Percentiles rank a stretch among this genome's conserved stretches.
Conservation (phyloP, 1,140 invertebrate genomes). For the Sesamia nonagrioides region DNA sequence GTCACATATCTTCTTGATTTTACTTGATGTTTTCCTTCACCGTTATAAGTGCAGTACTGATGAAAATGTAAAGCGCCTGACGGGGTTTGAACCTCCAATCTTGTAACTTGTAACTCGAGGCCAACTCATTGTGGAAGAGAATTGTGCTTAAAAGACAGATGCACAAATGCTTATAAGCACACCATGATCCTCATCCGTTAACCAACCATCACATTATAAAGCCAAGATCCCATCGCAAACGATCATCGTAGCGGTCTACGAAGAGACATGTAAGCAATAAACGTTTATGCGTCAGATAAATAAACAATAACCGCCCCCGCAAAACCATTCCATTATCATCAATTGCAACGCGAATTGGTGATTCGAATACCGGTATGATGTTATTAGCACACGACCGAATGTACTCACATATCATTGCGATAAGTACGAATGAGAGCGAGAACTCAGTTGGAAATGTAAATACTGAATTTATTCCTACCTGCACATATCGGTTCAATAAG, state of each 20-base stretch:
- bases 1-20: too few relatives aligned
- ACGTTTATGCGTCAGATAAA: slow-evolving; percentile 7
- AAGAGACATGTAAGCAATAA: slow-evolving; percentile 21
- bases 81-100: too few relatives aligned
- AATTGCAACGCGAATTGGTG: background rate
- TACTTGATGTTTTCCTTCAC: too few relatives aligned
- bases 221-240: background rate
- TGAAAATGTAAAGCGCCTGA: too few relatives aligned
- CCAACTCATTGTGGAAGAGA: too few relatives aligned
- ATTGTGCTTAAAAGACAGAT: too few relatives aligned
- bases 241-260: background rate
- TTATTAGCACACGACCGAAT: background rate
- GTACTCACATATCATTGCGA: slow-evolving; percentile 5
- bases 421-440: background rate
- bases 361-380: background rate
- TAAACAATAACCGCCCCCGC: slow-evolving; percentile 31
- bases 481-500: slow-evolving; percentile 27
- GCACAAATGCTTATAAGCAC: too few relatives aligned
- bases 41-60: too few relatives aligned
- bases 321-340: slow-evolving; percentile 17
- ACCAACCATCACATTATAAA: background rate
- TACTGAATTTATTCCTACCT: slow-evolving; percentile 21
- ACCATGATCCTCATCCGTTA: background rate
- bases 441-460: slow-evolving; percentile 14
- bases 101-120: too few relatives aligned